A percentile compares a stretch with the other conserved stretches of the same genome.
Evolutionary conservation across 2,113 vertebrate species (phyloP).

Genomic region (Circaetus cinerascens): DNA sequence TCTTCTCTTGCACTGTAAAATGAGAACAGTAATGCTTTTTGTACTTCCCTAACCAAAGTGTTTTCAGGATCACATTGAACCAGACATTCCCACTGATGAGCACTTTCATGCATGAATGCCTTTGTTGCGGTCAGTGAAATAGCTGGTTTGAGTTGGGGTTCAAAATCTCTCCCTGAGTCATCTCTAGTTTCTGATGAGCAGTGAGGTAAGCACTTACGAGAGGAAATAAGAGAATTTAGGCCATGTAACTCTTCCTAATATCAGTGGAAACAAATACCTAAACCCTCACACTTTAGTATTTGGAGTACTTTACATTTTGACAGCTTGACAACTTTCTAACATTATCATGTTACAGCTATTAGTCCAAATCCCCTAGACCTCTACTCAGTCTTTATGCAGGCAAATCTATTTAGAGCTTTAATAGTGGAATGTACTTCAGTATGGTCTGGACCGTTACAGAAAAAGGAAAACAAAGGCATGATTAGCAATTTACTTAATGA

Average conservation of each 20-base stretch:
- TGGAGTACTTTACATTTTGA: constrained; percentile 37
- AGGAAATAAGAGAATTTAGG: neutral
- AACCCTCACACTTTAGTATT: neutral
- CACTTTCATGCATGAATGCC: neutral
- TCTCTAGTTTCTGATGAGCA: neutral
- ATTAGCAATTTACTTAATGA: neutral
- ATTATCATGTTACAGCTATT: constrained; percentile 22
- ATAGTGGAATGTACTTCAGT: neutral
- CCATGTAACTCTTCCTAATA: neutral
- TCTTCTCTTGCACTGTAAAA: neutral
- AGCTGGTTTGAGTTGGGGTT: neutral
- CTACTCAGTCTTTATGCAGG: neutral
- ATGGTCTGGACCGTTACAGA: neutral
- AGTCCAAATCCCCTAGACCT: neutral
- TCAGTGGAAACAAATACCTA: neutral
- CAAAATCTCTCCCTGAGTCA: neutral
- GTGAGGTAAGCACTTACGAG: neutral
- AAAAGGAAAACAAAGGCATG: neutral
- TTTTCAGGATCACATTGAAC: neutral
- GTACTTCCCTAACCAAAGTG: neutral
- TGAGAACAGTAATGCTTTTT: neutral
- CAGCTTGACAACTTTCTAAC: constrained; percentile 31
- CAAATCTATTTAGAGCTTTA: neutral
- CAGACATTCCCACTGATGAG: neutral
- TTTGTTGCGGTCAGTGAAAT: neutral